Evolutionary conservation across 2,113 vertebrate genomes (phyloP), one percentile per base, ranked within the genome.

Genomic region (Amphilophus citrinellus): DNA sequence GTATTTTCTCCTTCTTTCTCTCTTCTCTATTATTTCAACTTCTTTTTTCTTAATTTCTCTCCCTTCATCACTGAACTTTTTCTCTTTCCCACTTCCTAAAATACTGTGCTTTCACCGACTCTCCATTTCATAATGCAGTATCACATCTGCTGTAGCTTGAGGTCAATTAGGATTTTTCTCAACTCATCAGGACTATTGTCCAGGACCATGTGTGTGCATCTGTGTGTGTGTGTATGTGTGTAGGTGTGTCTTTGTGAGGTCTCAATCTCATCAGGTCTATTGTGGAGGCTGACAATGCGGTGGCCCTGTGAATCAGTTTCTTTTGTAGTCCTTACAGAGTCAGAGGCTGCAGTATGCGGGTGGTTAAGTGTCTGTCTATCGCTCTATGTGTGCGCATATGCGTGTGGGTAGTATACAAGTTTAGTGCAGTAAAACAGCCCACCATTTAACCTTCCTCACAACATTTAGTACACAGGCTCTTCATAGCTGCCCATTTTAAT

Each of bases 321-420:
- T 86, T 93, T 93, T 94, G 86, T 94, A 79, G 80, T 90, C 85
- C 77, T 91, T 13, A 32, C 39, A 24, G 83, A 90, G 85, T 91
- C 81, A 61, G 58, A 88, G 80, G 83, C 84, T 81, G 87, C 37
- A 65, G 66, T 14, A 30, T 60, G 91, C 88, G 76, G 90, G 92
- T 84, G 86, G 87, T 58, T 84, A 89, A 92, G 85, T 90, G 88
- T 92, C 77, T 83, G 75, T 82, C 39, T 83, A 32, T 86, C 17
- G 65, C 7, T 62, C 7, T 76, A 42, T n/a, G 76, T 71, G 20
- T 18, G 8, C 32, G 44, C 78, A 50, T 53, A 30, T 66, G 32
- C 57, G 61, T 73, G 68, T 83, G 82, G 24, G 87, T 56, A 80
- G 84, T 14, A 10, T 83, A 81, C 77, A 53, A 80, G 47, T 79